Base-by-base conservation (phyloP, 1,140 invertebrate genomes). In the Aricia agestis region DNA sequence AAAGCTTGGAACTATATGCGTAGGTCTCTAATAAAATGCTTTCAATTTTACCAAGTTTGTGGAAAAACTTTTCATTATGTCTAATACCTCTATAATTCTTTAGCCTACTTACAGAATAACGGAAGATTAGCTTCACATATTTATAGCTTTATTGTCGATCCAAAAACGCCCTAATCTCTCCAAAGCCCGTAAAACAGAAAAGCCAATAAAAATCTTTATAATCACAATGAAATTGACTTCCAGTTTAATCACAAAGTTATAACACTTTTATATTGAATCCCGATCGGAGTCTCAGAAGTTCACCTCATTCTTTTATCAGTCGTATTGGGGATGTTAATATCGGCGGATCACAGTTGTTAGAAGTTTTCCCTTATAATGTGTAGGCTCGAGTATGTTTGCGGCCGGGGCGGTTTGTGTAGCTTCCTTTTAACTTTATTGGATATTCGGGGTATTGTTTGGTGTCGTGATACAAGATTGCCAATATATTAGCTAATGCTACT, bases 241-340 rank as follows among this genome's bases (percentile, higher is more conserved):
- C 45, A 11, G 45, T 15, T 52, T 52, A 52, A 52, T 52, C 7
- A 52, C 6, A 52, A 52, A 52, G 45, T 52, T 52, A 52, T 52
- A 52, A 52, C 13, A 52, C 45, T 52, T 52, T 52, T 52, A 52
- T 52, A 52, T 52, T 52, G 45, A 52, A 52, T 52, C 45, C 45
- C 13, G 45, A 52, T 52, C 10, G 11, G 45, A 52, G 13, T 52
- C 41, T 42, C 9, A 1, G 45, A 52, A 52, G 45, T 52, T 52
- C 45, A 52, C 45, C 45, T 52, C 13, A 52, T 36, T 36, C 36
- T 36, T 36, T 36, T 36, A 52, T 52, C 45, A 52, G 45, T 52
- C 45, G 45, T 52, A 52, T 52, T 15, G 45, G 13, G 45, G 45
- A 52, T 52, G 45, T 52, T 52, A 52, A 52, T 52, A 52, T 52